Evolutionary conservation across 2,888 invertebrate species (phyloP), one percentile per base, ranked within the genome.

Genomic region (Lamellibrachia columna): DNA sequence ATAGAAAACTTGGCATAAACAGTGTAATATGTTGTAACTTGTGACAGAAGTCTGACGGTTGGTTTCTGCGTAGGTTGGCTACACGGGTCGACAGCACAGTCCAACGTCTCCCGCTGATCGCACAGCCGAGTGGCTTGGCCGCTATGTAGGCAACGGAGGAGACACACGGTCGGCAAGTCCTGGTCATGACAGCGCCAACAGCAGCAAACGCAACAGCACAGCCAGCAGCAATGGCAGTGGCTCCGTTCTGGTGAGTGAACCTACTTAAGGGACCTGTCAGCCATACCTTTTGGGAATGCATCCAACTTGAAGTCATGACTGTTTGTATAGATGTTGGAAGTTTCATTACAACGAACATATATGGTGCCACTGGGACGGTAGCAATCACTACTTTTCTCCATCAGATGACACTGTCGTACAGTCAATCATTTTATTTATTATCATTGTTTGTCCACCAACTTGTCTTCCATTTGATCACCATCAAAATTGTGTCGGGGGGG

Each of bases 141-240:
- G 93, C 28, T 92, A 93, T 90, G 75, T 92, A n/a, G 55, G 52
- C 28, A 52, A 28, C 75, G 92, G 53, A 6, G 92, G 53, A 6
- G 92, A 90, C 92, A 15, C 40, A 7, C 91, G 53, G 22, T 53
- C 90, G 22, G 3, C 52, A 3, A 92, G 90, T 52, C 90, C 90
- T 3, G 52, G 52, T 90, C 60, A 40, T 15, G 52, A 95, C 93
- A 96, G 96, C 93, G 96, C 96, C 0, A 95, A 94, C 91, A 95
- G 95, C 93, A 96, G 96, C 94, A 96, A 96, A 94, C 94, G 96
- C 52, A 96, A 96, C 95, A 96, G 96, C 93, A 95, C 95, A 53
- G 96, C 96, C 92, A 96, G 96, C 94, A 95, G 95, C 91, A 96
- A 96, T 94, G 96, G 96, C 93, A 96, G 96, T 28, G 94, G 96